Conservation (phyloP, 2,113 vertebrate species). For the Sardina pilchardus region DNA sequence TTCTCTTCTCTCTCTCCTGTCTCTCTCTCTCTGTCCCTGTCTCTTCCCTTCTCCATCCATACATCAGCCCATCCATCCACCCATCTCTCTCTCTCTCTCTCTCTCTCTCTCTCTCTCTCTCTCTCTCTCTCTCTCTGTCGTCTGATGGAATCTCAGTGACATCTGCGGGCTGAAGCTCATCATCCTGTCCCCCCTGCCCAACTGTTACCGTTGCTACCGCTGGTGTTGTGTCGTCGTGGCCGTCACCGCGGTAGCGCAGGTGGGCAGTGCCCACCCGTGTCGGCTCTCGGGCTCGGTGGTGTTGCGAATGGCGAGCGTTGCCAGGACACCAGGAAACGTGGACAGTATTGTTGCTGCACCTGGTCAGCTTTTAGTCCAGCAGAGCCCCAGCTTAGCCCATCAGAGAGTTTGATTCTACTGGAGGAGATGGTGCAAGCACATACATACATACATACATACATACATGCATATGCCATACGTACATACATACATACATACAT, state of each 20-base stretch:
- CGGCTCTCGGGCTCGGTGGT: slow-evolving; percentile 45
- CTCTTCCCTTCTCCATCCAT: background rate
- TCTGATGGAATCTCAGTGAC: slow-evolving; percentile 6
- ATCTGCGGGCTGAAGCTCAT: background rate
- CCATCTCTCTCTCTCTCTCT: background rate
- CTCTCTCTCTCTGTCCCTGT: background rate
- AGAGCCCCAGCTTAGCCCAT: slow-evolving; percentile 42
- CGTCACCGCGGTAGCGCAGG: slow-evolving; percentile 55
- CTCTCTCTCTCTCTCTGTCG: background rate
- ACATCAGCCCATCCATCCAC: background rate
- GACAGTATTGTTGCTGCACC: slow-evolving; percentile 73
- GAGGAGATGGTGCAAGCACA: background rate
- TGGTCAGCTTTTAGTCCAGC: slow-evolving; percentile 58
- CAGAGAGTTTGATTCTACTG: slow-evolving; percentile 39
- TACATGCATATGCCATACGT: background rate
- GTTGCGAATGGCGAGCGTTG: slow-evolving; percentile 60
- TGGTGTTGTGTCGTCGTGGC: background rate
- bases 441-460: background rate
- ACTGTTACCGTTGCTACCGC: slow-evolving; percentile 11
- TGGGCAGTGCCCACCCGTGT: slow-evolving; percentile 43
- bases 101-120: background rate
- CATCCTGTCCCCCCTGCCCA: slow-evolving; percentile 26
- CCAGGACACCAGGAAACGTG: slow-evolving; percentile 49
- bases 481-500: background rate
- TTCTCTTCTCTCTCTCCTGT: background rate